Percentiles rank a stretch among this genome's conserved stretches.
Conservation (phyloP, 2,888 invertebrate species). For the Phortica magna region DNA sequence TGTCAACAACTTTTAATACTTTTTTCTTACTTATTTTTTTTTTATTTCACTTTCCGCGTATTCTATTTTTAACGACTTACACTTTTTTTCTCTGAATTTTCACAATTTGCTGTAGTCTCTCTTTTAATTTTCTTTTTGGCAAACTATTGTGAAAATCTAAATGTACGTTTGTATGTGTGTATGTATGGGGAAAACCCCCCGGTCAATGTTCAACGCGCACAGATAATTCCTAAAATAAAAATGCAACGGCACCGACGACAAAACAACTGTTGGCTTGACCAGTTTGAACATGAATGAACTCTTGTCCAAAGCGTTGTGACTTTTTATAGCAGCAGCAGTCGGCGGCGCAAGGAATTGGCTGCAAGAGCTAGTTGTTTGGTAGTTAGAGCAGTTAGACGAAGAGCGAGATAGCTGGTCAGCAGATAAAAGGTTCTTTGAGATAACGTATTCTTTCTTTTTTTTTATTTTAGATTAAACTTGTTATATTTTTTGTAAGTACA, state of each 20-base stretch:
- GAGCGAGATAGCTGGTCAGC: not conserved
- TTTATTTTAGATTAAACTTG: no score
- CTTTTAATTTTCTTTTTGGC: slow-evolving; percentile 2
- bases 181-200: slow-evolving; percentile 6
- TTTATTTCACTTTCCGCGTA: not conserved
- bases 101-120: not conserved
- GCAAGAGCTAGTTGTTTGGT: not conserved
- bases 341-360: not conserved
- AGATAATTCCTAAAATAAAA: not conserved
- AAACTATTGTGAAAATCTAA: not conserved
- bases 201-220: not conserved
- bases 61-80: slow-evolving; percentile 13
- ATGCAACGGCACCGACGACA: not conserved
- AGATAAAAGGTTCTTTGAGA: no score
- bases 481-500: no score
- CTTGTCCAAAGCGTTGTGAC: no score
- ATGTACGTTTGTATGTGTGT: not conserved
- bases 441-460: no score
- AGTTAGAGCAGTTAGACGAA: not conserved
- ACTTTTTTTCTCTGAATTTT: slow-evolving; percentile 4
- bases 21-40: not conserved
- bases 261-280: no score
- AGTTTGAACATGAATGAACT: no score
- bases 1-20: not conserved
- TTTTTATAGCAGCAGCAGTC: not conserved